Evolutionary conservation across 2,797 vertebrate species (phyloP), one percentile per base, ranked within the genome.

Genomic region (Tinamus major): DNA sequence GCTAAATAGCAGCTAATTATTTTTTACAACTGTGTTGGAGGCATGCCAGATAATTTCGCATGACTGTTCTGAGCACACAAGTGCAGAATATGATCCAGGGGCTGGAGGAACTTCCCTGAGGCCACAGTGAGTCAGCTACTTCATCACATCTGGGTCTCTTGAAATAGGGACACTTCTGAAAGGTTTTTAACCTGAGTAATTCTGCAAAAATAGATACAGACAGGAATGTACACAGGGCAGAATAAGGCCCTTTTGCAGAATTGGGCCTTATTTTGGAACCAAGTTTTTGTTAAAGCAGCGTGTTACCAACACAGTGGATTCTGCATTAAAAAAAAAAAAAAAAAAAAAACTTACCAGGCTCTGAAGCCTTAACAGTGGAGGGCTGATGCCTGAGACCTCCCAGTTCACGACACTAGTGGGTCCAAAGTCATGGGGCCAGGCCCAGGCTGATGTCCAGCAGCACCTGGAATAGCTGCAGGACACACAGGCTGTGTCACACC

Each of bases 21-120:
- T 91, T 90, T 94, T 92, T 91, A 91, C 87, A 91, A 86, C 82
- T 79, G 55, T 2, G 0, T 33, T 84, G 87, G 79, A 79, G 74
- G 78, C 61, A 31, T 76, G 46, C 61, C 0, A 26, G 39, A 35
- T 84, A 72, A 83, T 87, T 95, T 67, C 62, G 8, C 49, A 48
- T 63, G 69, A 81, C 63, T 76, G 14, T 68, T 89, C 85, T 79
- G 19, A 5, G 70, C 78, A 72, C 8, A 80, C 56, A 77, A 77
- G 63, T 69, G 42, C 21, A 81, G 76, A 88, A 56, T 75, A 94
- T 59, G 85, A 96, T 80, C 94, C 79, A 76, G 33, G 63, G 75
- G 79, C 51, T 95, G 89, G 92, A 89, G 89, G 87, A 94, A 95
- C 82, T 91, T 93, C 87, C 93, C 56, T 16, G 35, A 94, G 89